A percentile compares a stretch with the other conserved stretches of the same genome.
Evolutionary conservation across 1,140 invertebrate species (phyloP).

Genomic region (Contarinia nasturtii): DNA sequence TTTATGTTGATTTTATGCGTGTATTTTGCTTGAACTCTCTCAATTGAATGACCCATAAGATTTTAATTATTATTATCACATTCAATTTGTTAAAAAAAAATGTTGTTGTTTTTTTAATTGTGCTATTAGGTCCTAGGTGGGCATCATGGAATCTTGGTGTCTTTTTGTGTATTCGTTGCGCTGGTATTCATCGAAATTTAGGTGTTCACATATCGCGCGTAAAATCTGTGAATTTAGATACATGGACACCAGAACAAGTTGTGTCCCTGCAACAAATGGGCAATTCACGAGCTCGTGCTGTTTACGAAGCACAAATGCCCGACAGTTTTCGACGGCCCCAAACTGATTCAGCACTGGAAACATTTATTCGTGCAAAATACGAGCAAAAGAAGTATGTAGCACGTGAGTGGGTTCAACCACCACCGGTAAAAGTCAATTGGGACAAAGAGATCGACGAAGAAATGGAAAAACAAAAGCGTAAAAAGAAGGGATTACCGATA

Average conservation of each 20-base stretch:
- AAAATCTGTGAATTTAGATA: constrained; percentile 92
- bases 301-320: constrained; percentile 93
- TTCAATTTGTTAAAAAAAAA: no score
- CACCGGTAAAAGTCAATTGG: constrained; percentile 63
- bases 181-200: constrained; percentile 93
- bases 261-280: constrained; percentile 89
- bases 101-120: no score
- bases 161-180: constrained; percentile 94
- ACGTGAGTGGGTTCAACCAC: constrained; percentile 81
- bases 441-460: constrained; percentile 79
- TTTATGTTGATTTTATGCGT: no score
- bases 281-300: constrained; percentile 86
- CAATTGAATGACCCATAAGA: background rate
- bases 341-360: constrained; percentile 81
- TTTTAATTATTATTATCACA: background rate
- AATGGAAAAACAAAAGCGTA: constrained; percentile 56
- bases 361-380: constrained; percentile 93
- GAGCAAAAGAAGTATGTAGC: constrained; percentile 97
- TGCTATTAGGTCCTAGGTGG: constrained; percentile 77
- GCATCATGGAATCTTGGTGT: constrained; percentile 97
- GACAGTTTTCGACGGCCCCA: constrained; percentile 89
- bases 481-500: constrained; percentile 43
- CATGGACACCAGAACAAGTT: constrained; percentile 97
- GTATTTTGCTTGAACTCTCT: background rate
- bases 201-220: constrained; percentile 97